Evolutionary conservation across 2,113 vertebrate genomes (phyloP).

Genomic region (Albula glossodonta): DNA sequence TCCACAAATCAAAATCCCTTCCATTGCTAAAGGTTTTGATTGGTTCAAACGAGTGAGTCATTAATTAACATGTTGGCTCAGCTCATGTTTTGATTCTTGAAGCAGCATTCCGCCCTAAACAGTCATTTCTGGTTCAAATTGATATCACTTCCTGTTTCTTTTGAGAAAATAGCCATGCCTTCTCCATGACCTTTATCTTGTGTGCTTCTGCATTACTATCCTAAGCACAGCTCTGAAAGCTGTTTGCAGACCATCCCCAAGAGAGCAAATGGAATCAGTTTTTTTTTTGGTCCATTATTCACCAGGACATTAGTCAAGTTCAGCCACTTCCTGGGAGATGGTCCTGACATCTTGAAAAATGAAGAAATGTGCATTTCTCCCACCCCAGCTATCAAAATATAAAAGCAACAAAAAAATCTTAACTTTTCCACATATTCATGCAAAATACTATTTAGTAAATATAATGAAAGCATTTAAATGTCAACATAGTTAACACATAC

Average conservation of each 20-base stretch:
- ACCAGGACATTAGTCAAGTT: neutral
- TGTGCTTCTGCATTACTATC: neutral
- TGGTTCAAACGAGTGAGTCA: neutral
- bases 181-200: neutral
- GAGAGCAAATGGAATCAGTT: neutral
- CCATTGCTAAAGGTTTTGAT: neutral
- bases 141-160: neutral
- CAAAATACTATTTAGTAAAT: constrained; percentile 23
- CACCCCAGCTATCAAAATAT: constrained; percentile 5
- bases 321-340: neutral
- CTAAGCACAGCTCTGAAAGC: neutral
- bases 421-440: constrained; percentile 26
- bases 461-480: neutral
- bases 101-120: neutral
- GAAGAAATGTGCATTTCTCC: constrained; percentile 44
- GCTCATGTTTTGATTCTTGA: neutral
- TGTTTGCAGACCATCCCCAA: neutral
- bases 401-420: constrained; percentile 11
- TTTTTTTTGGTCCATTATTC: neutral
- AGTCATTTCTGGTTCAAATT: neutral
- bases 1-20: neutral
- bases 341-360: constrained; percentile 8
- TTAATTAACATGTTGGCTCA: neutral
- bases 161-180: neutral
- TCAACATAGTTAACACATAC: constrained; percentile 22